Evolutionary conservation across 2,888 invertebrate genomes (phyloP), one percentile per base, ranked within the genome.

Genomic region (Chaetogeoica ovagalla): DNA sequence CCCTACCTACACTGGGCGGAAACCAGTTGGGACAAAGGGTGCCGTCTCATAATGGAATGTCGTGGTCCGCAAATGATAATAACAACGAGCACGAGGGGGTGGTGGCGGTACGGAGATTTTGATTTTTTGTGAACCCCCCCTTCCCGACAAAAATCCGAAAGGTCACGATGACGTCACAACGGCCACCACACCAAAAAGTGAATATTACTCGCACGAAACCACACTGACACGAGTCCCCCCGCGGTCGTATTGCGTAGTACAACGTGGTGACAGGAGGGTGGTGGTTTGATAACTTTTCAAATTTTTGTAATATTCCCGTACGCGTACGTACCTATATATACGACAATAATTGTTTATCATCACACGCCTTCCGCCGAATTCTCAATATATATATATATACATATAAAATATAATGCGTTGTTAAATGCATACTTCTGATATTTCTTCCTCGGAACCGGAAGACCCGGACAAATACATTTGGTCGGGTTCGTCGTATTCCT

Each of bases 11-110:
- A 79, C 79, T 79, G 79, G 79, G 79, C 79, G 79, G 79, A 79
- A 79, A 79, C 79, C 79, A 79, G 79, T 79, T 79, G 79, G 66
- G 79, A 79, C 79, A 79, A 79, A 79, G 79, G 79, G 79, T 79
- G 79, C 70, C 71, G 68, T 71, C 63, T 30, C 15, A 30, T 59
- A 57, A n/a, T 39, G 70, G 79, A 70, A 79, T 63, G 70, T 69
- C 71, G 15, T 15, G 48, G 48, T 48, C 13, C 13, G 8, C 15
- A 3, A 48, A 48, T 1, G 13, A 48, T 13, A 3, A 48, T 13
- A 30, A 30, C 30, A 1, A 4, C 21, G 55, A 62, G 62, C 19
- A 8, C 3, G 60, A 37, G 55, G 39, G 43, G 11, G 48, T 11
- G 48, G 48, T 11, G 13, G 4, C 4, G 30, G 30, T 30, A 30